Evolutionary conservation across 2,888 invertebrate species (phyloP).

Genomic region (Coenonympha glycerion): DNA sequence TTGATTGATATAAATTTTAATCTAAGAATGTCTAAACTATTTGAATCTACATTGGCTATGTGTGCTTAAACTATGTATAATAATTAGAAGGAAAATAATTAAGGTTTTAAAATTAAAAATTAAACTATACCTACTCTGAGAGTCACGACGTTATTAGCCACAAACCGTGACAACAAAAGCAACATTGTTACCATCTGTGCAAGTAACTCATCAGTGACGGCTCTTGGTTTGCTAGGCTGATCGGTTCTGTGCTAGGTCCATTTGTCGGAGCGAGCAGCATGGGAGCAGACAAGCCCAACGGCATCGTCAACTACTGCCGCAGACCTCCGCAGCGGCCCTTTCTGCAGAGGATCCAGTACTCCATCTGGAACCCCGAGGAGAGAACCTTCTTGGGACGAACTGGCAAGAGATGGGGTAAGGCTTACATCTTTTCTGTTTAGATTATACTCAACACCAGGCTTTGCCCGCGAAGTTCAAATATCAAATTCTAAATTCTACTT

Average conservation of each 20-base stretch:
- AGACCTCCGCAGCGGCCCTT: conserved; percentile 59
- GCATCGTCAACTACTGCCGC: conserved; percentile 57
- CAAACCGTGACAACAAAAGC: not conserved
- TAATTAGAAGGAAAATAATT: too few relatives aligned
- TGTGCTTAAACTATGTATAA: too few relatives aligned
- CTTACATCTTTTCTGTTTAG: not conserved
- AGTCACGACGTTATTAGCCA: conserved; percentile 13
- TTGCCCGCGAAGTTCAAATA: too few relatives aligned
- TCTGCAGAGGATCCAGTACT: conserved; percentile 54
- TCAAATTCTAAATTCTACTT: too few relatives aligned
- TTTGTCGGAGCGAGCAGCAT: conserved; percentile 38
- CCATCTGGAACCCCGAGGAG: conserved; percentile 77
- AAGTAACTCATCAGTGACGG: not conserved
- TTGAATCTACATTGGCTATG: too few relatives aligned
- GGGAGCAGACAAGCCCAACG: conserved; percentile 66
- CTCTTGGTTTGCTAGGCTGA: not conserved
- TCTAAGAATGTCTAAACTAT: too few relatives aligned
- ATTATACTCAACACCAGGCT: not conserved
- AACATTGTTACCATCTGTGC: conserved; percentile 2
- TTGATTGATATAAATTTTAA: too few relatives aligned
- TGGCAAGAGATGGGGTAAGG: conserved; percentile 81
- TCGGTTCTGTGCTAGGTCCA: too few relatives aligned
- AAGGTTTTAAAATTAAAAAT: too few relatives aligned
- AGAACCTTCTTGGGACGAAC: conserved; percentile 79
- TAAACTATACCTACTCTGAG: conserved; percentile 11